Percentiles rank a stretch among this genome's conserved stretches.
These are phyloP conservation scores for Furcifer pardalis DNA, from an alignment of 2,797 vertebrate genomes.

Conservation along the genomic window DNA sequence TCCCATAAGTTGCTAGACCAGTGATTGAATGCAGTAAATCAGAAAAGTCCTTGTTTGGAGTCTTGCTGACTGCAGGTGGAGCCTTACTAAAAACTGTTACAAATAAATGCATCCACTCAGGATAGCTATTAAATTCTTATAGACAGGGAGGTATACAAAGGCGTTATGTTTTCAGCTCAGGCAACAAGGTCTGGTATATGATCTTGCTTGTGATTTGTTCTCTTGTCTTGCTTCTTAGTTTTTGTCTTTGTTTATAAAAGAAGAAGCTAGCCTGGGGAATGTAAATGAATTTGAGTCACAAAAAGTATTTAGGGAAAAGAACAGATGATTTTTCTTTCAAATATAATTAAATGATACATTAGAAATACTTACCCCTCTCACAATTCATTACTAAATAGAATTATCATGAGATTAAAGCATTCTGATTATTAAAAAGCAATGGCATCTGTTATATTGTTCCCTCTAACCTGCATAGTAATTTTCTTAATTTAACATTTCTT, in stretches of 20 bases:
- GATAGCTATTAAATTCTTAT: neutral
- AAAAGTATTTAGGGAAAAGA: constrained; percentile 1
- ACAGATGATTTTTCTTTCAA: constrained; percentile 14
- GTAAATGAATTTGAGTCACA: constrained; percentile 13
- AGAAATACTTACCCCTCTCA: constrained; percentile 11
- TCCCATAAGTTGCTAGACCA: too few relatives aligned
- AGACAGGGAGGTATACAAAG: neutral
- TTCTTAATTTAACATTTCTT: neutral
- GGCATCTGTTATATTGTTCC: neutral
- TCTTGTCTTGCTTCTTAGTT: neutral
- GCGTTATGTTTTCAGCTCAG: neutral
- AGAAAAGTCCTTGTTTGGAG: too few relatives aligned
- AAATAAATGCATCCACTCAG: too few relatives aligned
- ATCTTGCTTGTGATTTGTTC: neutral
- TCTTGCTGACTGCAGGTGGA: neutral
- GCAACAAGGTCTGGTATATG: neutral
- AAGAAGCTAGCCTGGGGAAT: constrained; percentile 6
- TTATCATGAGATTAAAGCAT: constrained; percentile 36
- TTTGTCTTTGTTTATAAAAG: neutral
- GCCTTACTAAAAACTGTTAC: neutral
- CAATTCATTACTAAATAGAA: constrained; percentile 48
- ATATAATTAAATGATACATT: constrained; percentile 35
- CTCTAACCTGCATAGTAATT: constrained; percentile 7
- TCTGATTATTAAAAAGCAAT: constrained; percentile 43
- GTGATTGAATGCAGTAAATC: too few relatives aligned